Percentiles rank a stretch among this genome's conserved stretches.
Evolutionary conservation across 2,888 invertebrate genomes (phyloP).

Genomic region (Parnassius orleans): DNA sequence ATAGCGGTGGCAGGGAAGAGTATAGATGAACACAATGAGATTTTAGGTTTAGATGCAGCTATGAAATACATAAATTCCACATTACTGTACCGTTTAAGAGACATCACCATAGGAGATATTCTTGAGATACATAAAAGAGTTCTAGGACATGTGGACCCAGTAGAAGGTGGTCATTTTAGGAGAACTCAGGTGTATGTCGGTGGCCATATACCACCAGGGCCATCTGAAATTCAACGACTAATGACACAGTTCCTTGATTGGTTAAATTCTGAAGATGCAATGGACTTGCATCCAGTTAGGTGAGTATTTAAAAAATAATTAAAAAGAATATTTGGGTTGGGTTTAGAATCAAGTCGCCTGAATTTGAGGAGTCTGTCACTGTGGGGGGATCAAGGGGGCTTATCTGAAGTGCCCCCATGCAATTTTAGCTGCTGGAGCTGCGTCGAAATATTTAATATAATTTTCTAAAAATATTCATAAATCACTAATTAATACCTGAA

Average conservation of each 20-base stretch:
- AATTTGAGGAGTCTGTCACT: no score
- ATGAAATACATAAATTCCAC: conserved; percentile 95
- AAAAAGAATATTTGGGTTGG: no score
- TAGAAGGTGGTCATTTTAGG: conserved; percentile 93
- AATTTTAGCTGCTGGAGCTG: no score
- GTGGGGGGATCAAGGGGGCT: no score
- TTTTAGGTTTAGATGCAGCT: conserved; percentile 95
- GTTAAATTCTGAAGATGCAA: conserved; percentile 94
- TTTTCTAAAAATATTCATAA: no score
- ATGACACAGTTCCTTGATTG: conserved; percentile 95
- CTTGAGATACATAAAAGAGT: conserved; percentile 95
- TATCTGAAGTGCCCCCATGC: no score
- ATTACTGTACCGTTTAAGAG: conserved; percentile 87
- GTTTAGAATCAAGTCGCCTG: no score
- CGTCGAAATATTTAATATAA: no score
- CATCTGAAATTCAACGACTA: conserved; percentile 88
- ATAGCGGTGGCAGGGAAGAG: conserved; percentile 91
- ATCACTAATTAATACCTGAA: no score
- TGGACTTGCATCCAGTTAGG: conserved; percentile 93
- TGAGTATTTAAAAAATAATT: conserved; percentile 41
- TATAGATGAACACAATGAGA: conserved; percentile 98
- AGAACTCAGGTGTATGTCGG: conserved; percentile 96
- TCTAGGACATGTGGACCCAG: conserved; percentile 96
- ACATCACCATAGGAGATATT: conserved; percentile 91
- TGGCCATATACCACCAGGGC: conserved; percentile 95